Base-by-base conservation (phyloP, 2,888 invertebrate species). In the Agrenia bidenticulata region DNA sequence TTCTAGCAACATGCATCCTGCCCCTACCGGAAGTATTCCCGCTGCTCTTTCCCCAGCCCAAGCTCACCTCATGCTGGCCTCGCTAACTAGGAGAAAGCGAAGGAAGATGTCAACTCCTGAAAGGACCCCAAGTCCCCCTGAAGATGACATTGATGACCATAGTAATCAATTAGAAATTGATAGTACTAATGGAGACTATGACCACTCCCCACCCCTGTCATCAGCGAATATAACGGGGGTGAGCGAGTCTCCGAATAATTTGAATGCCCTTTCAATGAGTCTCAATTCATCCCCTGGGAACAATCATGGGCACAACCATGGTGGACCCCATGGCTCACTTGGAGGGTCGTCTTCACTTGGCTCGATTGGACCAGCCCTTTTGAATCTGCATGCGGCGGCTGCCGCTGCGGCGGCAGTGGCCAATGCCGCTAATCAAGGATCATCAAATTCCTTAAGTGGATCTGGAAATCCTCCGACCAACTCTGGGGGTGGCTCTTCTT, bases 221-320 rank as follows among this genome's bases (percentile, higher is more conserved):
- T 77, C 78, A 79, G 80, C 79, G 79, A 79, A 79, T 78, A 78
- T 77, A 77, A 79, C 78, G 78, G 76, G 71, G 73, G 78, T 64
- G 77, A 77, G 76, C 76, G 78, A 74, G 74, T 73, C 73, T 64
- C 78, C 73, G 55, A 56, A 63, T 61, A 74, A 78, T 76, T 56
- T 67, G 54, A 24, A 58, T 23, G 61, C 55, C 24, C 21, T 66
- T n/a, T 65, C 66, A 2, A 63, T 63, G 66, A 65, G 66, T 45
- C 41, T 63, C 7, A 66, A 63, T 62, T 66, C 66, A 11, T 66
- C 66, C 39, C 69, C 69, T 54, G 65, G 63, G 5, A 66, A 63
- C 39, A 69, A 63, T 62, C 21, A 58, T 64, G 13, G 63, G 59
- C 19, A 61, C 66, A 53, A 63, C 58, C 56, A 67, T 37, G 60